These are phyloP conservation scores for Conistra vaccinii DNA, from an alignment of 2,888 invertebrate species.

Conservation along the genomic window DNA sequence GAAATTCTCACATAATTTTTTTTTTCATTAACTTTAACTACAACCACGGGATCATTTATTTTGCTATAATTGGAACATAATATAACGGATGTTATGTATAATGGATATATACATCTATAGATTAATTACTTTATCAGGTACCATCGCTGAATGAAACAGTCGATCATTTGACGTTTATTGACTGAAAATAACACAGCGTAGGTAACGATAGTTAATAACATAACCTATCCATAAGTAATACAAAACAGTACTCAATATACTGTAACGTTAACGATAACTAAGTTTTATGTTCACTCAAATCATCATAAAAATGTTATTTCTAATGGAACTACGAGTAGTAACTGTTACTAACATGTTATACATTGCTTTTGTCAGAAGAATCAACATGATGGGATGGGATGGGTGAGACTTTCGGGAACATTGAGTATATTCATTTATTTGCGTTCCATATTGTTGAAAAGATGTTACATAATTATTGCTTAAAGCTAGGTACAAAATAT, in stretches of 20 bases:
- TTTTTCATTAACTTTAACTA: too few relatives aligned
- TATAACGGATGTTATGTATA: too few relatives aligned
- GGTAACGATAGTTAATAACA: too few relatives aligned
- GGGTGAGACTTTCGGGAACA: constrained; percentile 1
- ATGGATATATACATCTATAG: too few relatives aligned
- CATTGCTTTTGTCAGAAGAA: constrained; percentile 4
- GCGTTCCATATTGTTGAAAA: too few relatives aligned
- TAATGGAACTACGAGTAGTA: constrained; percentile 44
- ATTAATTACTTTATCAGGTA: neutral
- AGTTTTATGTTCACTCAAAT: constrained; percentile 45
- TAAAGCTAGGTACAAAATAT: too few relatives aligned
- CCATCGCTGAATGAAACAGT: neutral
- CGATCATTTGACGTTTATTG: neutral
- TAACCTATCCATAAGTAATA: neutral
- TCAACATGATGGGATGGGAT: constrained; percentile 15
- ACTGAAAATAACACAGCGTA: neutral
- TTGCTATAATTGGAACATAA: too few relatives aligned
- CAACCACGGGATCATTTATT: neutral
- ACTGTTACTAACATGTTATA: constrained; percentile 3
- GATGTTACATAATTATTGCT: too few relatives aligned
- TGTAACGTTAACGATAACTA: neutral
- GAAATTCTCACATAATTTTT: too few relatives aligned
- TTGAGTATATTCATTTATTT: constrained; percentile 36
- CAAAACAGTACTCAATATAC: constrained; percentile 17
- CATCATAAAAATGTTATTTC: constrained; percentile 56